A percentile compares a stretch with the other conserved stretches of the same genome.
Conservation (phyloP, 1,140 invertebrate genomes). For the Anthonomus grandis region DNA sequence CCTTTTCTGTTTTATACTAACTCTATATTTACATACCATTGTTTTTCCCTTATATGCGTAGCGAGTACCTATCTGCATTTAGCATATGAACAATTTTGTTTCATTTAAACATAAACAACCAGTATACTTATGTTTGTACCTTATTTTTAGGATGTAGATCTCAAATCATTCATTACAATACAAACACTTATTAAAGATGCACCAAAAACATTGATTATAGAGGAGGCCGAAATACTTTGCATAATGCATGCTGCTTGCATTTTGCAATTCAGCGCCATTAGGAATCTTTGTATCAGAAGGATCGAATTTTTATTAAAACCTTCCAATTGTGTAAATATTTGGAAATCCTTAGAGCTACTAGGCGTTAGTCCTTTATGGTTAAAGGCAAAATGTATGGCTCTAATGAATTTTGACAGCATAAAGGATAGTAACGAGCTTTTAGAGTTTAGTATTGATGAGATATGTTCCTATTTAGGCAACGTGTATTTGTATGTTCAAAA, state of each 20-base stretch:
- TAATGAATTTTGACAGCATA: conserved; percentile 36
- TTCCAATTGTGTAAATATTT: conserved; percentile 39
- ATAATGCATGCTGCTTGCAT: conserved; percentile 39
- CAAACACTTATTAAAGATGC: conserved; percentile 25
- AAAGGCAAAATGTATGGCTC: conserved; percentile 40
- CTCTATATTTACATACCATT: too few species aligned
- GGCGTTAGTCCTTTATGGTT: conserved; percentile 33
- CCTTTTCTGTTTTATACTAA: too few species aligned
- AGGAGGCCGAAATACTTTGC: conserved; percentile 30
- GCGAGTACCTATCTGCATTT: too few species aligned
- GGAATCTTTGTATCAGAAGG: conserved; percentile 22
- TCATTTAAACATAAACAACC: conserved; percentile 1
- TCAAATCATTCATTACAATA: conserved; percentile 36
- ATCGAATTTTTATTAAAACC: conserved; percentile 30
- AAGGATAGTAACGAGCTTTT: conserved; percentile 30
- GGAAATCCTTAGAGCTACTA: conserved; percentile 36
- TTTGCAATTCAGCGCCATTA: conserved; percentile 40
- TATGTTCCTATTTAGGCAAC: conserved; percentile 38
- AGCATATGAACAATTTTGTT: conserved; percentile 1
- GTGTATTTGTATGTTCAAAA: conserved; percentile 30
- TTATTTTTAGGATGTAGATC: conserved; percentile 37
- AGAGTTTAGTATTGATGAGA: conserved; percentile 33
- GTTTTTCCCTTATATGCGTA: too few species aligned
- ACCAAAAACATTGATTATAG: conserved; percentile 14
- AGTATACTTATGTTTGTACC: too few species aligned